phyloP scores from a whole-genome alignment of 2,888 invertebrate genomes.

The Elysia crispata region DNA sequence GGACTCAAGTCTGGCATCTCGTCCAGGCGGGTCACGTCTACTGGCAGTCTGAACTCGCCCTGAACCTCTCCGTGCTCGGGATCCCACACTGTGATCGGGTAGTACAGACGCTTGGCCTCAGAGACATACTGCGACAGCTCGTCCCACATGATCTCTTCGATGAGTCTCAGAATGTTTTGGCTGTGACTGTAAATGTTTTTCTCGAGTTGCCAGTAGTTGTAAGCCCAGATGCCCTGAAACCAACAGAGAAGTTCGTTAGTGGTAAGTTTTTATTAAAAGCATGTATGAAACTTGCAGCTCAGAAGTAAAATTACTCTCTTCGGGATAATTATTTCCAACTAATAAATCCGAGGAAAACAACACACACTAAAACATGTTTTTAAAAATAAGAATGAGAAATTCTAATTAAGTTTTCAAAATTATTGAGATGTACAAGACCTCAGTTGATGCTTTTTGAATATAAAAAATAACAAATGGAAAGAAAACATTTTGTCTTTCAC shows the following conservation, averaged over 20 bases:
- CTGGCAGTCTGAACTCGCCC: slow-evolving; percentile 67
- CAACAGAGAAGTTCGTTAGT: neutral
- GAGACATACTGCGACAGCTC: slow-evolving; percentile 53
- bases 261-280: neutral
- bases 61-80: slow-evolving; percentile 69
- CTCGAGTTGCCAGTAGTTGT: slow-evolving; percentile 63
- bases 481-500: too few species aligned
- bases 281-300: neutral
- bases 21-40: slow-evolving; percentile 61
- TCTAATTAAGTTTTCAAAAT: too few species aligned
- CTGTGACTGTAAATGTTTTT: slow-evolving; percentile 53
- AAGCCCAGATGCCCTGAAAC: slow-evolving; percentile 61
- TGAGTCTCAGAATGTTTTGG: slow-evolving; percentile 48
- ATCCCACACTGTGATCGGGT: slow-evolving; percentile 61
- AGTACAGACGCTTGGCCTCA: slow-evolving; percentile 33
- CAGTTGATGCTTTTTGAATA: too few species aligned
- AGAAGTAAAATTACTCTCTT: neutral
- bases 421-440: too few species aligned
- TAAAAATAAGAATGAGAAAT: too few species aligned
- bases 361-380: too few species aligned
- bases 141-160: slow-evolving; percentile 51
- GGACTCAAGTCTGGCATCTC: slow-evolving; percentile 55
- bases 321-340: too few species aligned
- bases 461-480: too few species aligned
- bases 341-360: too few species aligned